Base-by-base conservation (phyloP, 2,888 invertebrate genomes). In the Erynnis tages region DNA sequence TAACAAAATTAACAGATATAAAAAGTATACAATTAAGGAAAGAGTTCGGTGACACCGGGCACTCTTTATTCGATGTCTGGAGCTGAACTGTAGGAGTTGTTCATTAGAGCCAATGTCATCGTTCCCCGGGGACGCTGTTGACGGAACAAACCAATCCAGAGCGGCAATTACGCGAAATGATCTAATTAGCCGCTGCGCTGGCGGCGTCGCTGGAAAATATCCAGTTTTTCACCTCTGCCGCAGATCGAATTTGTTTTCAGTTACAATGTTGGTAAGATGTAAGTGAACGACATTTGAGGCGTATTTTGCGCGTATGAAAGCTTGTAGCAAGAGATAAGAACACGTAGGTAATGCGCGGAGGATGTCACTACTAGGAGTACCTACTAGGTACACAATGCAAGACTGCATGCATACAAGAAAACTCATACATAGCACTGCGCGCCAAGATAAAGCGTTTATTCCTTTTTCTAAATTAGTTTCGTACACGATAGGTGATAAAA, bases 121-220 rank as follows among this genome's bases (percentile, higher is more conserved):
- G 59, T 61, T 70, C 84, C 78, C 80, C 58, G 57, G 84, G 82
- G 87, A 79, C 76, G 65, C 68, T 74, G 78, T 76, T 80, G 83
- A 79, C 82, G 82, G 82, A 87, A 88, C 85, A 87, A 86, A 80
- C 81, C 85, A 84, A 86, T 87, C 83, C 83, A 75, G 77, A 75
- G 75, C 72, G 67, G 84, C 82, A 83, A 88, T 87, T 87, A 87
- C 82, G 75, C 75, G 77, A 80, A 87, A 87, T 79, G 81, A 79
- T 73, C 78, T 82, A 85, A 88, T 88, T 87, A 61, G 60, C 60
- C 58, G 55, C 53, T 57, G 56, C 48, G 53, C 56, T 57, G 54
- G 48, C 38, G 54, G 48, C 52, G 49, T 38, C 47, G 52, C 38
- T 41, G 44, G 30, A 56, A 59, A 58, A 56, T 58, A 56, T 58